Base-by-base conservation (phyloP, 2,113 vertebrate species). In the Mystacornis crossleyi region DNA sequence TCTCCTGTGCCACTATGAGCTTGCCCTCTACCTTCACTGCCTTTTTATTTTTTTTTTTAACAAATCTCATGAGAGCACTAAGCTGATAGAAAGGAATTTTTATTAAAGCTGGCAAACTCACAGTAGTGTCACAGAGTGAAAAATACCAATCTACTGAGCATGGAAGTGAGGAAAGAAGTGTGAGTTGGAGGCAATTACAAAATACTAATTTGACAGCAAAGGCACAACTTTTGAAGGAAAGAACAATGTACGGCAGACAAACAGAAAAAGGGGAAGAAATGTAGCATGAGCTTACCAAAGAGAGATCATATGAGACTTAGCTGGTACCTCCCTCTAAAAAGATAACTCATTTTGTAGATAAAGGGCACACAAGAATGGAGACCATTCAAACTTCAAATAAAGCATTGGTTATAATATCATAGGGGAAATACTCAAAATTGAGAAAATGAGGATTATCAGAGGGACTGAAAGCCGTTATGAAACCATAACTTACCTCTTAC, bases 41-140 rank as follows among this genome's bases (percentile, higher is more conserved):
- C 16, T 86, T 93, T 74, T 82, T 23, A 11, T 50, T 80, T 79
- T 90, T 80, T 79, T 90, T 88, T 66, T 21, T 36, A 73, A 61
- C 23, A 82, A 93, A 57, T 24, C 86, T 86, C 90, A 58, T 36
- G 62, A 80, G 60, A 83, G 42, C 58, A 92, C 60, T 90, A 81
- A 77, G 36, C 64, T 80, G 92, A 90, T 38, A 81, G 64, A 92
- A 90, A 66, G 51, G 38, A 70, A 70, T 62, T 89, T 95, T 83
- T 95, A 78, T 89, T 81, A 77, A 78, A 95, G 71, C 72, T 95
- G 57, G 55, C 38, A 95, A 95, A 74, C 26, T 78, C 67, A 36
- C 5, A 54, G 50, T 33, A 58, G 72, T 77, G 55, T 58, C 55
- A 17, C 43, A 62, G 47, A 92, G 45, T 40, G 51, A 91, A 95